Conservation (phyloP, 2,113 vertebrate genomes). For the Eulemur macaco region DNA sequence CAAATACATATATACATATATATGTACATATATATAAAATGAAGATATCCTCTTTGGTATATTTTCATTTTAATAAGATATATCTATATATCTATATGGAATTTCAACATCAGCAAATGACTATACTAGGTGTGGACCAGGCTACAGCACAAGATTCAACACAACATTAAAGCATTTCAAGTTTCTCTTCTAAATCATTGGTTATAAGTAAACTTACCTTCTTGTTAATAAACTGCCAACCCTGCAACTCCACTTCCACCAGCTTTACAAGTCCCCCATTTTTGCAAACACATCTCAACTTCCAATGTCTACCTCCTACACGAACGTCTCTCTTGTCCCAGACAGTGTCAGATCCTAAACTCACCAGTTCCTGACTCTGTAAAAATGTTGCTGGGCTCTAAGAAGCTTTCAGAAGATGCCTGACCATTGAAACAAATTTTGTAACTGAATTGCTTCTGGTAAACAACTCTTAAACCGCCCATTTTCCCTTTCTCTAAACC, state of each 20-base stretch:
- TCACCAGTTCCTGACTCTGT: background rate
- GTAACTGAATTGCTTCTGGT: background rate
- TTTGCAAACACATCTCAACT: background rate
- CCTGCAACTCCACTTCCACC: background rate
- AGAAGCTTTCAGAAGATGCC: background rate
- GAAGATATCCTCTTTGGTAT: background rate
- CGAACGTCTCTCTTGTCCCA: background rate
- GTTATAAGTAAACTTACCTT: background rate
- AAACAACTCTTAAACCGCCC: background rate
- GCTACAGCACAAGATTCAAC: background rate
- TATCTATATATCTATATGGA: background rate
- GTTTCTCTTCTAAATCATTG: background rate
- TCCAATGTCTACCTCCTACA: background rate
- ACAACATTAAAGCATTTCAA: background rate
- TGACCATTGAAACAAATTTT: slow-evolving; percentile 33
- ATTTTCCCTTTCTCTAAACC: background rate
- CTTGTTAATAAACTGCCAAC: background rate
- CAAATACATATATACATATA: background rate
- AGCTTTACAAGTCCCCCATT: background rate
- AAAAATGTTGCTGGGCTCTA: background rate
- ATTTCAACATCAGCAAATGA: background rate
- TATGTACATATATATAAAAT: background rate
- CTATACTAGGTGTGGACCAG: background rate
- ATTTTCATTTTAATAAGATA: background rate
- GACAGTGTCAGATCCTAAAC: background rate